Evolutionary conservation across 2,888 invertebrate species (phyloP), one percentile per base, ranked within the genome.

Genomic region (Spisula solida): DNA sequence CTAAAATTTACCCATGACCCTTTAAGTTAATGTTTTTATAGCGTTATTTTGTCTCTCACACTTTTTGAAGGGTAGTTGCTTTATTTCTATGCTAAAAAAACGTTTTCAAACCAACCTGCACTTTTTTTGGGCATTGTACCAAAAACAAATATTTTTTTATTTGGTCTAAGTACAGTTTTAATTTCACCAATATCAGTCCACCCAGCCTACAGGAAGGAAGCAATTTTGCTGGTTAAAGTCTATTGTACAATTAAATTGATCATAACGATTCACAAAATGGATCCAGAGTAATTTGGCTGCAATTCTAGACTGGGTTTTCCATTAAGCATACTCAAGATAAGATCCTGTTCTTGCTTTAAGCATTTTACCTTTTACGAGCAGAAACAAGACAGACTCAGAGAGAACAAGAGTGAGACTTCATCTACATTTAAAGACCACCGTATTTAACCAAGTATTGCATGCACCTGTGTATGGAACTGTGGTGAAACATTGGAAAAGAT

Each of bases 161-260:
- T 56, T n/a, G 20, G 18, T 56, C n/a, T 18, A 20, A 56, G 20
- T 56, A 56, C 56, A 56, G 20, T 20, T 25, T 66, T n/a, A 66
- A 5, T 25, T 25, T 66, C 25, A 25, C n/a, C 60, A 2, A 2
- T n/a, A 66, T 2, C n/a, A 66, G 25, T 2, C 10, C 25, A 8
- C 60, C 25, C 60, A 66, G 60, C 60, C n/a, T 5, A 66, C 60
- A 66, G 60, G 60, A 66, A 66, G 60, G 60, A 66, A 66, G 25
- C n/a, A 10, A 25, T 25, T 66, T n/a, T 1, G 25, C 51, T 66
- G 25, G 25, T 66, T 66, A 25, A 56, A 66, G 60, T 66, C 60
- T n/a, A 10, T 66, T 25, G 25, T 25, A 66, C n/a, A n/a, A 66
- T 66, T 25, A 66, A 10, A n/a, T 66, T 25, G 10, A 66, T n/a